These are phyloP conservation scores for Tadarida brasiliensis DNA, from an alignment of 2,797 vertebrate genomes.

Conservation along the genomic window DNA sequence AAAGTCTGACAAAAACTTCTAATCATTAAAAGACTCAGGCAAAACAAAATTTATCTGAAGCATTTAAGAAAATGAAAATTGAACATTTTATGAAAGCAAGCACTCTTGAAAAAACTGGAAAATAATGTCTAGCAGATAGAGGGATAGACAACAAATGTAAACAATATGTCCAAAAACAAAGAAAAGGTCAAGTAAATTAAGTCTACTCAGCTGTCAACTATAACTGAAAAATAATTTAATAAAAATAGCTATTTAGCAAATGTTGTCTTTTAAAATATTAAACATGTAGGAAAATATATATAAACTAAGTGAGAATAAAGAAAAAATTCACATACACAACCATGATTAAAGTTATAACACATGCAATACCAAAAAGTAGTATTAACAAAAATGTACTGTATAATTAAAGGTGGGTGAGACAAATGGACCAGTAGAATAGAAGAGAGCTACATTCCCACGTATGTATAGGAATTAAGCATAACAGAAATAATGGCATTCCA, in stretches of 20 bases:
- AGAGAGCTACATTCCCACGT: neutral
- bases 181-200: neutral
- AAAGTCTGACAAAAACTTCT: neutral
- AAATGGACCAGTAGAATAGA: neutral
- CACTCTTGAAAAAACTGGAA: neutral
- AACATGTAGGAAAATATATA: neutral
- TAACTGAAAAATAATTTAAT: neutral
- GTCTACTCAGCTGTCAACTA: neutral
- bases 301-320: neutral
- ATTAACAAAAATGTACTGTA: slow-evolving; percentile 1
- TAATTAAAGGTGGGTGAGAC: neutral
- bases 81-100: slow-evolving; percentile 28
- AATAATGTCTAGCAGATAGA: neutral
- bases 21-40: neutral
- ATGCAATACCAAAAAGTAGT: neutral
- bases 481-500: slow-evolving; percentile 47
- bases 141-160: neutral
- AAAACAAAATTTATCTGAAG: slow-evolving; percentile 43
- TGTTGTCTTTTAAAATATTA: slow-evolving; percentile 13
- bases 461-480: neutral
- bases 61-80: neutral
- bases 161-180: neutral
- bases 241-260: neutral
- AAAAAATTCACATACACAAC: neutral
- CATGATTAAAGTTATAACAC: slow-evolving; percentile 45